Evolutionary conservation across 2,113 vertebrate genomes (phyloP), one percentile per base, ranked within the genome.

Genomic region (Synodontis membranacea): DNA sequence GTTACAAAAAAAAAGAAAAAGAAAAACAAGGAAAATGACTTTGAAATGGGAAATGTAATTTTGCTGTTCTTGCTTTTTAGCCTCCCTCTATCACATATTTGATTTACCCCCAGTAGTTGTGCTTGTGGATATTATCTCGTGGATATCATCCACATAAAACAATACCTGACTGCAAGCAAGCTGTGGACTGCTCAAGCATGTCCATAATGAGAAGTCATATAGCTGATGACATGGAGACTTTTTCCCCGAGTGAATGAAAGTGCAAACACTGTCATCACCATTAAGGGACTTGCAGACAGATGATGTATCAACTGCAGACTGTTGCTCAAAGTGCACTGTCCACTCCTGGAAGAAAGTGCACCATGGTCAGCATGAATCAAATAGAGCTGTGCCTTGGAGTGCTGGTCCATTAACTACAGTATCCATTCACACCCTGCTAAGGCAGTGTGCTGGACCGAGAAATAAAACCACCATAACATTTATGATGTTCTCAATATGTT

Each of bases 121-220:
- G 91, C 91, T 92, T 88, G 93, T 92, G 89, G 90, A 93, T 94
- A 91, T 94, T 92, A 89, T 92, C 92, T 92, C 86, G 93, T 92
- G 88, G 90, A 93, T 94, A 91, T 94, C 92, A 88, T 92, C 92
- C 92, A 92, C 93, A 93, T 85, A 75, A 88, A 90, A 80, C 60
- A 86, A 86, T 79, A 50, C 90, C 91, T 92, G 82, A 91, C 93
- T 93, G 88, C 91, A 87, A 94, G 93, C 93, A 90, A 90, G 91
- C 75, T 17, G 86, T 89, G 90, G 93, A 90, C 90, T 90, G 88
- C 90, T 93, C 91, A 89, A 93, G 91, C 93, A 92, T 93, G 92
- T 92, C 92, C 72, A 88, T 92, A 91, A 89, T 92, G 91, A 88
- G 79, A 91, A 89, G 92, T 91, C 88, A 91, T 93, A 92, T 93